Conservation (phyloP, 2,888 invertebrate genomes). For the Xanthostigma xanthostigma region DNA sequence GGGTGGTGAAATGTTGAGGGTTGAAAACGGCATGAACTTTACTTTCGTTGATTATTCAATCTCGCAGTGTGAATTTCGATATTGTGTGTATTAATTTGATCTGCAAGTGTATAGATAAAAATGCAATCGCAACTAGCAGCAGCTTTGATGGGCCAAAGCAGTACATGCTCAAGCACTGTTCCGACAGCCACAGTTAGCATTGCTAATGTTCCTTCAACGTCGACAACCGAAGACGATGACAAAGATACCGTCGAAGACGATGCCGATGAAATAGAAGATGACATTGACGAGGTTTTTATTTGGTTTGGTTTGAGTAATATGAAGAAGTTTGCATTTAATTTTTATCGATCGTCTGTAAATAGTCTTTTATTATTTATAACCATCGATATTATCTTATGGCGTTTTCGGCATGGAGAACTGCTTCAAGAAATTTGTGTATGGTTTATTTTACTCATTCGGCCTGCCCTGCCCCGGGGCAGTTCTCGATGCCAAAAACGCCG, state of each 20-base stretch:
- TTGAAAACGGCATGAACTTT: no score
- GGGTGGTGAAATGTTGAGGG: no score
- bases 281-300: constrained; percentile 34
- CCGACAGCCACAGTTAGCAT: constrained; percentile 7
- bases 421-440: no score
- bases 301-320: constrained; percentile 9
- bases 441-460: no score
- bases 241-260: constrained; percentile 37
- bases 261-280: constrained; percentile 38
- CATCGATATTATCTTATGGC: not conserved
- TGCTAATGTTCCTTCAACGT: constrained; percentile 18
- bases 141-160: constrained; percentile 28
- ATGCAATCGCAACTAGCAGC: constrained; percentile 32
- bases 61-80: no score
- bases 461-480: no score
- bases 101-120: not conserved
- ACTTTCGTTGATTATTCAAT: no score
- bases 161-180: constrained; percentile 7
- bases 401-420: no score
- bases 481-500: no score
- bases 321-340: constrained; percentile 7
- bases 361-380: not conserved
- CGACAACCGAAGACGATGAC: constrained; percentile 23
- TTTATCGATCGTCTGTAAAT: not conserved
- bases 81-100: no score